Evolutionary conservation across 2,113 vertebrate genomes (phyloP).

Genomic region (Thunnus maccoyii): DNA sequence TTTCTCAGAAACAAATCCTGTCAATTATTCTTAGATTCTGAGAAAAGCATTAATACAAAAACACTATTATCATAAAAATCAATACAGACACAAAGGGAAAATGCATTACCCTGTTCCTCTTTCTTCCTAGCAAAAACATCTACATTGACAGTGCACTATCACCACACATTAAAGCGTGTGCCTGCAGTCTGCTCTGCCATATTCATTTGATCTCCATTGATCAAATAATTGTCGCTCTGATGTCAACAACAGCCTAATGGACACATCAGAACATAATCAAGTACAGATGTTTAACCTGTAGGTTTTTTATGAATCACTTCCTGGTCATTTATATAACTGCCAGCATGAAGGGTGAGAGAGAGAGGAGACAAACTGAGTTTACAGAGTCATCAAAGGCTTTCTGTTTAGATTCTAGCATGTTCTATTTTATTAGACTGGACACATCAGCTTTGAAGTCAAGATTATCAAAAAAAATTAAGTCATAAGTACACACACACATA

Average conservation of each 20-base stretch:
- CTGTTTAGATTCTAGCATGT: constrained; percentile 16
- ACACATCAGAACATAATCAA: constrained; percentile 43
- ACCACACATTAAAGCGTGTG: constrained; percentile 26
- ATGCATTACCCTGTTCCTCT: constrained; percentile 3
- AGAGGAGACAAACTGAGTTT: constrained; percentile 24
- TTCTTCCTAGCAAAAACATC: constrained; percentile 21
- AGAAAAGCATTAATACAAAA: constrained; percentile 20
- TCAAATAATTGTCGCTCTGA: constrained; percentile 48
- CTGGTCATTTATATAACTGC: constrained; percentile 41
- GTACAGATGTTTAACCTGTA: constrained; percentile 42
- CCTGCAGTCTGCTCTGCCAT: constrained; percentile 1
- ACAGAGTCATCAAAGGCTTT: constrained; percentile 53
- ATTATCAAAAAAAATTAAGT: constrained; percentile 20
- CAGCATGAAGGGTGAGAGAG: constrained; percentile 21
- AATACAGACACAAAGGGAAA: not conserved
- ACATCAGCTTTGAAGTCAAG: constrained; percentile 53
- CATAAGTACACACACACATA: not conserved
- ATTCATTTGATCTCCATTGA: constrained; percentile 53
- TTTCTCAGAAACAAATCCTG: constrained; percentile 8
- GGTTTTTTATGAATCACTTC: constrained; percentile 21
- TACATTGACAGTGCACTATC: not conserved
- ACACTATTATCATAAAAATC: not conserved
- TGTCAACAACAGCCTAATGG: constrained; percentile 26
- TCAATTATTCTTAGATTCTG: constrained; percentile 16
- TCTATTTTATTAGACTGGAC: constrained; percentile 21